Base-by-base conservation (phyloP, 1,140 invertebrate genomes). In the Bombyx mandarina region DNA sequence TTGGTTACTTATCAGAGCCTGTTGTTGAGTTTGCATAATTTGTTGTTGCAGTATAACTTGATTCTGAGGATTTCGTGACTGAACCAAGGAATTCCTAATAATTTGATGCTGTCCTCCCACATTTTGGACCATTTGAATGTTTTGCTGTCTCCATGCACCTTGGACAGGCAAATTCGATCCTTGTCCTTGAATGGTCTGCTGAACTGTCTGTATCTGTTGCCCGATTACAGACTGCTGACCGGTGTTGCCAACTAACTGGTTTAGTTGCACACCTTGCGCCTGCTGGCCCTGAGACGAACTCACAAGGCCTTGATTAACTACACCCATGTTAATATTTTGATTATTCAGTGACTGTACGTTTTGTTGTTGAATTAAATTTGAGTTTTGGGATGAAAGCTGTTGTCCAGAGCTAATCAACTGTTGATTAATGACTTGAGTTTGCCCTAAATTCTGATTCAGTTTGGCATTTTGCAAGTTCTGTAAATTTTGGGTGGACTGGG, bases 41-140 rank as follows among this genome's bases (percentile, higher is more conserved):
- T 89, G 88, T 49, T 89, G 88, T 46, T 88, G 89, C 12, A 88
- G 73, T 43, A 88, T 82, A 56, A 89, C 80, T 73, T 89, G 88
- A 52, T 75, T 88, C 54, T 88, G 89, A 35, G 80, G 80, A 54
- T 83, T 82, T 43, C 86, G 76, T 47, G 82, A 75, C 49, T 87
- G 84, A 35, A 89, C 82, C 49, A 88, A 69, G 9, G 87, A 82
- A 60, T 73, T 88, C 64, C 80, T 84, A 62, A 89, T 83, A 35
- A 87, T 78, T 60, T 88, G 87, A 62, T 88, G 86, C 48, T 86
- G 77, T 3, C 82, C 82, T 61, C 87, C 85, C 0, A 82, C 69
- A 73, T 84, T 86, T 60, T 87, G 84, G 3, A 87, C 80, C 83
- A 88, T 84, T 71, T 85, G 82, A 52, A 89, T 77, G 48, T 88